Evolutionary conservation across 1,140 invertebrate genomes (phyloP), one percentile per base, ranked within the genome.

Genomic region (Galleria mellonella): DNA sequence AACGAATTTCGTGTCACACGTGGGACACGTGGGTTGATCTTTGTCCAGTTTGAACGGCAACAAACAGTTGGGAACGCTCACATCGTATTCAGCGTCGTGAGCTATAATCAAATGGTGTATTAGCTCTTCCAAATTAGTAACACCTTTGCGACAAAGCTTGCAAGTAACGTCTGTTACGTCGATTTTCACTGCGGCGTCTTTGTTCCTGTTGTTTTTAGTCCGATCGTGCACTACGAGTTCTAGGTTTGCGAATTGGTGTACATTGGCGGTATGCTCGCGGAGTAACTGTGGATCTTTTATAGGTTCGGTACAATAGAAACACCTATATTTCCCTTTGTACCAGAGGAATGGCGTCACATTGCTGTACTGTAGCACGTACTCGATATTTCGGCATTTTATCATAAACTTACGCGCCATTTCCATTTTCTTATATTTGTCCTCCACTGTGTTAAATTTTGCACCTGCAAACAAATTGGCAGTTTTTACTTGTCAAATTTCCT

Each of bases 81-180:
- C 63, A 42, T 84, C 81, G 23, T 84, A 83, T 17, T 83, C 76
- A 0, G 76, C 78, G n/a, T 84, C 81, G 32, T 84, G 81, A 9
- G 78, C 69, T 39, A 84, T 84, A 4, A 83, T 83, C 43, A 84
- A 48, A 56, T 84, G 78, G 32, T 81, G 65, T 8, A 84, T 74
- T 0, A 84, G 32, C 14, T 79, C 61, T 44, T 83, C 76, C 6
- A 84, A 35, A 38, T 59, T 66, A 4, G 48, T 52, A 0, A 82
- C 52, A 0, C 50, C 12, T 41, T 77, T 47, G 0, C 58, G 42
- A 17, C 81, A 84, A 0, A 79, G 62, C 27, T 73, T 81, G 37
- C 81, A 84, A 11, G 55, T 42, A 5, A 84, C 58, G 9, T 69
- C 57, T 0, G 69, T 77, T 1, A 83, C 72, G 15, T 84, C 81